Percentiles rank a stretch among this genome's conserved stretches.
phyloP scores from a whole-genome alignment of 2,888 invertebrate genomes.

The Steromphala cineraria region DNA sequence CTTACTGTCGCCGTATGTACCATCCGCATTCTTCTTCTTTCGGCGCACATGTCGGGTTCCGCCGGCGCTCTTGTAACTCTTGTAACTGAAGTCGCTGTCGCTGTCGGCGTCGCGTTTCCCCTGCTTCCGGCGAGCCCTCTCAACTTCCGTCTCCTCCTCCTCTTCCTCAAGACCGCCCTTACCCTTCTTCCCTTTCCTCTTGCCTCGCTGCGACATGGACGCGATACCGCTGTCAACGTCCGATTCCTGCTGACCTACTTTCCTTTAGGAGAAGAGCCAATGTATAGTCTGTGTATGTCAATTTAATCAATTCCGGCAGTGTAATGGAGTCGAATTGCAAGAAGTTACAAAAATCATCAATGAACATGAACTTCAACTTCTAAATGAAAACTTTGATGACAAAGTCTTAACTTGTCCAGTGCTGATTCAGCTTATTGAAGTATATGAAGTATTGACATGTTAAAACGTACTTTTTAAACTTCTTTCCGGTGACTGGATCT shows the following conservation, averaged over 20 bases:
- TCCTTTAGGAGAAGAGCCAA: constrained; percentile 43
- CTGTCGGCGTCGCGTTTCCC: constrained; percentile 68
- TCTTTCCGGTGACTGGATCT: constrained; percentile 74
- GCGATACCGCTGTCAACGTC: constrained; percentile 64
- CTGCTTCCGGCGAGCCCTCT: constrained; percentile 55
- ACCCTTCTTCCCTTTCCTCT: constrained; percentile 46
- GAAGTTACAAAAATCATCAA: too few species aligned
- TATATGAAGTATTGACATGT: too few species aligned
- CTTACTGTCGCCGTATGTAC: constrained; percentile 58
- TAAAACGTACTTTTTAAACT: constrained; percentile 71
- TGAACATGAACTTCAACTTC: too few species aligned
- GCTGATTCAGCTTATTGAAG: too few species aligned
- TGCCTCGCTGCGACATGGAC: constrained; percentile 55
- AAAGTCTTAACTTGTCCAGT: too few species aligned
- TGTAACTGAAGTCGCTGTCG: constrained; percentile 73
- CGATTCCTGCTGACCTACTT: constrained; percentile 57
- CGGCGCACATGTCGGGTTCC: constrained; percentile 71
- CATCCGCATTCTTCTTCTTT: constrained; percentile 66
- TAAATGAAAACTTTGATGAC: too few species aligned
- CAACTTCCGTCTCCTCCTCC: constrained; percentile 54
- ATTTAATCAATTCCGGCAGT: too few species aligned
- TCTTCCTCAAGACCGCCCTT: constrained; percentile 33
- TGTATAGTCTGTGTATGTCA: too few species aligned
- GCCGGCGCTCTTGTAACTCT: constrained; percentile 69
- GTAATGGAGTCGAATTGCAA: too few species aligned